A percentile compares a stretch with the other conserved stretches of the same genome.
phyloP scores from a whole-genome alignment of 2,888 invertebrate genomes.

The Drosophila lutescens region DNA sequence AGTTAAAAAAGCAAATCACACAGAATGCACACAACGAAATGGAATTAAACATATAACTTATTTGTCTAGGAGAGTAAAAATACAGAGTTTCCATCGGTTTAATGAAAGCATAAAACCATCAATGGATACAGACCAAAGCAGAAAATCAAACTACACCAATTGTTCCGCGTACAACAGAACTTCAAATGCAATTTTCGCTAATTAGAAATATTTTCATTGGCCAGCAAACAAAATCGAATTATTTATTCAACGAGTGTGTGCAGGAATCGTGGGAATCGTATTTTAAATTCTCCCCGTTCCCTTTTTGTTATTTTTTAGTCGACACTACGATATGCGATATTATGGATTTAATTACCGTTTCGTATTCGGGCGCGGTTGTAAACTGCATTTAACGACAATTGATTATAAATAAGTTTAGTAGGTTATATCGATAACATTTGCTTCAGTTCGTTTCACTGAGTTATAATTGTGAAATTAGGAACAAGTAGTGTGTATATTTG shows the following conservation, averaged over 20 bases:
- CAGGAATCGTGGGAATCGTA: constrained; percentile 38
- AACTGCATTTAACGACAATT: constrained; percentile 81
- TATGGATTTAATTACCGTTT: constrained; percentile 83
- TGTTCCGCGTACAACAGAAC: constrained; percentile 43
- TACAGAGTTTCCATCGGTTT: constrained; percentile 9
- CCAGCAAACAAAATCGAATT: constrained; percentile 66
- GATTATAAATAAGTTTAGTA: constrained; percentile 73
- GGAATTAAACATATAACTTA: constrained; percentile 22
- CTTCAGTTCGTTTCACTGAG: constrained; percentile 21
- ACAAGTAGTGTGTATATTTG: constrained; percentile 29
- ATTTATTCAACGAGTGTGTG: constrained; percentile 47
- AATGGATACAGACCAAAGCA: constrained; percentile 37
- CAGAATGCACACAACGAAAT: constrained; percentile 1
- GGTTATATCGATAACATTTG: constrained; percentile 60
- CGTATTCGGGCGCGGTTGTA: constrained; percentile 84
- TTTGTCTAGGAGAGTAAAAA: constrained; percentile 16
- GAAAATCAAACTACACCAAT: constrained; percentile 42
- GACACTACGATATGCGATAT: constrained; percentile 34
- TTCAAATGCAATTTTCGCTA: constrained; percentile 66
- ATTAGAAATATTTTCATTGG: constrained; percentile 70
- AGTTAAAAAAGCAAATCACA: constrained; percentile 44
- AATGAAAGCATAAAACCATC: constrained; percentile 25
- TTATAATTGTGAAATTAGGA: constrained; percentile 18
- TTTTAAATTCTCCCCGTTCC: constrained; percentile 14
- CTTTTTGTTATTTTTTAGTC: constrained; percentile 31